Conservation (phyloP, 37 sponge, comb jelly and placozoan species). For the Halisarca cf. caerulea region DNA sequence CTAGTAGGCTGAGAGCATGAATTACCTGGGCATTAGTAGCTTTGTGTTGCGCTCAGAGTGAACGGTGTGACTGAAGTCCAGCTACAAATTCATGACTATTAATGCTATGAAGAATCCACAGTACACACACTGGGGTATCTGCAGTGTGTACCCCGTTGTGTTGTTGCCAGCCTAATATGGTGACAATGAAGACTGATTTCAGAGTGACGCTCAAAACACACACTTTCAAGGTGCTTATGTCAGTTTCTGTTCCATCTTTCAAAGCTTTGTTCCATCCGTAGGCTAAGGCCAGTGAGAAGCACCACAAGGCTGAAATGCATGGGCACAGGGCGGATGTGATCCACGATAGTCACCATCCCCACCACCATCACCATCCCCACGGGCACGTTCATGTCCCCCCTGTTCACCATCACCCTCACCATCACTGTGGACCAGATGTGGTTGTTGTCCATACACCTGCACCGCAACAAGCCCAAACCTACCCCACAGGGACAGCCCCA, state of each 20-base stretch:
- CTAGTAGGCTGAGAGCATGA: no score
- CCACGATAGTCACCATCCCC: conserved; percentile 50
- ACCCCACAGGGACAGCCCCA: conserved; percentile 7
- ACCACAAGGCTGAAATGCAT: conserved; percentile 61
- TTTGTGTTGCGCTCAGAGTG: no score
- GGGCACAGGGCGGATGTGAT: conserved; percentile 52
- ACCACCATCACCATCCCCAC: conserved; percentile 32
- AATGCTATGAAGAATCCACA: no score
- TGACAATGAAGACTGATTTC: no score
- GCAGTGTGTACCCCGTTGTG: no score
- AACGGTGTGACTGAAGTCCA: no score
- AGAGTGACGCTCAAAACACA: no score
- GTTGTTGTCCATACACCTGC: conserved; percentile 35
- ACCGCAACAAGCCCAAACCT: not conserved
- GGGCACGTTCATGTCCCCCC: conserved; percentile 35
- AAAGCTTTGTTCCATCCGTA: conserved; percentile 3
- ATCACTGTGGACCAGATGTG: conserved; percentile 16
- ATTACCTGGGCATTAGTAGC: no score
- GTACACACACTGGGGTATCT: no score
- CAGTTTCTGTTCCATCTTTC: not conserved
- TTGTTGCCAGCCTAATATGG: no score
- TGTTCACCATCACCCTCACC: conserved; percentile 19
- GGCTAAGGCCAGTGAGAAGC: conserved; percentile 59
- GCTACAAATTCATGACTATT: no score
- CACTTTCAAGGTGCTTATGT: not conserved